phyloP scores from a whole-genome alignment of 2,888 invertebrate genomes.

The Cantharis flavilabris region DNA sequence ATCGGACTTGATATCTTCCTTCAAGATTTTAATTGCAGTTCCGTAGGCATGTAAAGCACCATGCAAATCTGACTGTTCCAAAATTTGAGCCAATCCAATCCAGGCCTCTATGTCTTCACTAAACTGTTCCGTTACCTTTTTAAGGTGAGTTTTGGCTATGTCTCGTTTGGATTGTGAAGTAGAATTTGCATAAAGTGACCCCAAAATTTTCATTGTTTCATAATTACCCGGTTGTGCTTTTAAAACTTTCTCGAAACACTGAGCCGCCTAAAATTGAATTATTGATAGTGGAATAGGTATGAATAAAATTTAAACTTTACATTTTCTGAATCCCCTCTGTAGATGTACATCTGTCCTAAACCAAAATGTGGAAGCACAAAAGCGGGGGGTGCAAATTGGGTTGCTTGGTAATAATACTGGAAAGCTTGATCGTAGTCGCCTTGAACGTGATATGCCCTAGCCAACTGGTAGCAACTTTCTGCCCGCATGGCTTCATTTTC shows the following conservation, averaged over 20 bases:
- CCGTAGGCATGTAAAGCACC: constrained; percentile 90
- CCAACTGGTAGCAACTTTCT: constrained; percentile 97
- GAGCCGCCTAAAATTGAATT: constrained; percentile 75
- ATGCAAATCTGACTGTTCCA: constrained; percentile 91
- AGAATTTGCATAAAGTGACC: constrained; percentile 93
- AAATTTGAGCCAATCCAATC: constrained; percentile 98
- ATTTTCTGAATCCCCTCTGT: constrained; percentile 92
- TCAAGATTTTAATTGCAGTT: constrained; percentile 89
- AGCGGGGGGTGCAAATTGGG: constrained; percentile 92
- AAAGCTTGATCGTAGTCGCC: constrained; percentile 97
- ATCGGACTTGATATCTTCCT: constrained; percentile 90
- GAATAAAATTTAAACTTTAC: constrained; percentile 58
- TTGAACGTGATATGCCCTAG: constrained; percentile 94
- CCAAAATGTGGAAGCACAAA: constrained; percentile 98
- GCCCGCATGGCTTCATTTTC: constrained; percentile 99
- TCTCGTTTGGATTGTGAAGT: constrained; percentile 88
- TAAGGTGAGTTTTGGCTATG: constrained; percentile 90
- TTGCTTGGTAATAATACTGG: constrained; percentile 98
- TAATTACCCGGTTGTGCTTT: constrained; percentile 98
- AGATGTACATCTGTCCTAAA: constrained; percentile 98
- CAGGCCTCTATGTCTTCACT: constrained; percentile 99
- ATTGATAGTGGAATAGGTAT: not conserved
- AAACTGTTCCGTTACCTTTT: constrained; percentile 95
- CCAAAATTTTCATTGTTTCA: constrained; percentile 99
- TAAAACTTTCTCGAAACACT: constrained; percentile 97